Conservation (phyloP, 2,113 vertebrate species). For the Meriones unguiculatus region DNA sequence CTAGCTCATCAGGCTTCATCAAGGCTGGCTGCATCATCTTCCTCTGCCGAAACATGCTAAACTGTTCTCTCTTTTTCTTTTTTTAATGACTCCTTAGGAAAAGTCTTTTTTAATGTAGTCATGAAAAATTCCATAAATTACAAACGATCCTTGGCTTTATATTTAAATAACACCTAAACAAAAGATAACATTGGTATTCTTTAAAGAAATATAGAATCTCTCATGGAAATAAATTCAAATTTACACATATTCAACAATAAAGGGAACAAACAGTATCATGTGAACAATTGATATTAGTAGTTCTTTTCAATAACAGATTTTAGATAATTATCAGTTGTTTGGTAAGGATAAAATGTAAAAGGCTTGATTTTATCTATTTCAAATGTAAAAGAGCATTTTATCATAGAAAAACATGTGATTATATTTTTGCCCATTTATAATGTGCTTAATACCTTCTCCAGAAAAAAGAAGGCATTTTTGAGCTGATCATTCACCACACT, state of each 20-base stretch:
- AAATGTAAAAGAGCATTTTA: not conserved
- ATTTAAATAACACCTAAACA: not conserved
- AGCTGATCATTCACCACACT: not conserved
- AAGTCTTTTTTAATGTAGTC: not conserved
- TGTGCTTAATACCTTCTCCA: constrained; percentile 21
- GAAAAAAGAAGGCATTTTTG: not conserved
- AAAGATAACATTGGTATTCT: not conserved
- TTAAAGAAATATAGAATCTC: not conserved
- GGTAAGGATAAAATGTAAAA: not conserved
- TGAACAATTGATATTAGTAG: not conserved
- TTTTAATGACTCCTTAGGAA: not conserved
- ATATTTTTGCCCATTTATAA: not conserved
- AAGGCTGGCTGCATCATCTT: too few relatives aligned
- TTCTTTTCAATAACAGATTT: not conserved
- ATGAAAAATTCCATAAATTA: not conserved
- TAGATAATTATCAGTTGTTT: not conserved
- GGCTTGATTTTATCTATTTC: not conserved
- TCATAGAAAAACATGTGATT: not conserved
- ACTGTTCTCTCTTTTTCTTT: not conserved
- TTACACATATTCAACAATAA: not conserved
- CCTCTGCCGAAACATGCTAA: too few relatives aligned
- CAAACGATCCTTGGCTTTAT: not conserved
- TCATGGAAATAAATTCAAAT: not conserved
- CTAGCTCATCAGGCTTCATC: too few relatives aligned
- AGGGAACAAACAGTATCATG: not conserved